Conservation (phyloP, 2,888 invertebrate genomes). For the Diogma glabrata region DNA sequence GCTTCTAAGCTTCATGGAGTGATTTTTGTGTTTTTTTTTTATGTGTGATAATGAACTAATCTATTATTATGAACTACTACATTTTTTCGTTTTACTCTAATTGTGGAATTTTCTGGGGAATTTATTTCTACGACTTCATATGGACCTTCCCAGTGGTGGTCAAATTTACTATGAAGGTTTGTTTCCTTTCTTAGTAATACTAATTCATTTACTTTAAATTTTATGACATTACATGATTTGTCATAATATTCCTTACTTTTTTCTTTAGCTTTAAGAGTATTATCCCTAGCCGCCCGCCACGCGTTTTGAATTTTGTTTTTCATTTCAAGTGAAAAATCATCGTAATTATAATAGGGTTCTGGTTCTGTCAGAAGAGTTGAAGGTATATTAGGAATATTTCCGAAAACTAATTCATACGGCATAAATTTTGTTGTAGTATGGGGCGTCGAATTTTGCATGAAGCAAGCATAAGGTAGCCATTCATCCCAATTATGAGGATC, state of each 20-base stretch:
- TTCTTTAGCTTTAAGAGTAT: slow-evolving; percentile 22
- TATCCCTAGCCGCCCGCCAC: slow-evolving; percentile 20
- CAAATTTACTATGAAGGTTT: too few species aligned
- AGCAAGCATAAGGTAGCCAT: slow-evolving; percentile 22
- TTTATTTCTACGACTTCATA: too few species aligned
- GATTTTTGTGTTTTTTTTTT: too few species aligned
- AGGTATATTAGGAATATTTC: slow-evolving; percentile 25
- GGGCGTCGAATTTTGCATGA: slow-evolving; percentile 24
- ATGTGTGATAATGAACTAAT: too few species aligned
- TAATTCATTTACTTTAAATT: too few species aligned
- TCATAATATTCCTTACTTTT: slow-evolving; percentile 19
- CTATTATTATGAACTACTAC: too few species aligned
- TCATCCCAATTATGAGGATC: neutral
- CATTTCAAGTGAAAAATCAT: slow-evolving; percentile 21
- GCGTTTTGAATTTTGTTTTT: slow-evolving; percentile 21
- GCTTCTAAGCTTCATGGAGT: too few species aligned
- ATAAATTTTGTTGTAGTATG: slow-evolving; percentile 27
- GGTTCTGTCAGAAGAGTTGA: slow-evolving; percentile 17
- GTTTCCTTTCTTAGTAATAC: too few species aligned
- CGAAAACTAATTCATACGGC: slow-evolving; percentile 29
- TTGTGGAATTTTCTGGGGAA: too few species aligned
- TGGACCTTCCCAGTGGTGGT: too few species aligned
- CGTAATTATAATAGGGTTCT: slow-evolving; percentile 19
- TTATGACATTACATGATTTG: too few species aligned
- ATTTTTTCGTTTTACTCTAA: too few species aligned